Evolutionary conservation across 2,888 invertebrate species (phyloP), one percentile per base, ranked within the genome.

Genomic region (Lamellibrachia columna): DNA sequence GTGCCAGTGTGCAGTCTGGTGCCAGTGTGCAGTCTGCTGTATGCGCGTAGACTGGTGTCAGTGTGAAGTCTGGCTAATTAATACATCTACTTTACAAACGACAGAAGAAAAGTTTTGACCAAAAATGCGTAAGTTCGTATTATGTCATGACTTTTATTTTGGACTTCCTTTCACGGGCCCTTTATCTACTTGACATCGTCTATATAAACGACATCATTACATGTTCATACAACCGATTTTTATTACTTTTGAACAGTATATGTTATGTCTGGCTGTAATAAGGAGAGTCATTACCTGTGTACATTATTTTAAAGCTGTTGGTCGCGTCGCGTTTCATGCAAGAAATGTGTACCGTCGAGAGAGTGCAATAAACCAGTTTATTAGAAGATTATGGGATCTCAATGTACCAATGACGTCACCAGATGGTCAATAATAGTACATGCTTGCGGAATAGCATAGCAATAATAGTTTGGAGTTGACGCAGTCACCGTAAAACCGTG

Each of bases 361-460:
- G 75, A 75, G 22, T 15, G 75, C 75, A 75, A 22, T 75, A 75
- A 75, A 75, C 75, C n/a, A 75, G 75, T 75, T 75, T 75, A 75
- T 75, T 75, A 6, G 75, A 75, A 75, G 75, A 75, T 75, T 75
- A 75, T 75, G 75, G 75, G 75, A 75, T 75, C 75, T 6, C 75
- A 75, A 75, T 75, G 75, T 15, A 75, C 75, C 22, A 75, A 75
- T 75, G 75, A 75, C 75, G 75, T 75, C 75, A 75, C 75, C 75
- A 22, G 22, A 22, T 75, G 75, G 75, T 3, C 75, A n/a, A 11
- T 75, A 75, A n/a, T 22, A 22, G 75, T 15, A n/a, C n/a, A 75
- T 22, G 75, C 22, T 75, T 75, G 75, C 75, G 15, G 75, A 75
- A 75, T 75, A 75, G 75, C 75, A 22, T n/a, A 75, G 75, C n/a